Evolutionary conservation across 2,888 invertebrate genomes (phyloP), one percentile per base, ranked within the genome.

Genomic region (Ophioninae sp.): DNA sequence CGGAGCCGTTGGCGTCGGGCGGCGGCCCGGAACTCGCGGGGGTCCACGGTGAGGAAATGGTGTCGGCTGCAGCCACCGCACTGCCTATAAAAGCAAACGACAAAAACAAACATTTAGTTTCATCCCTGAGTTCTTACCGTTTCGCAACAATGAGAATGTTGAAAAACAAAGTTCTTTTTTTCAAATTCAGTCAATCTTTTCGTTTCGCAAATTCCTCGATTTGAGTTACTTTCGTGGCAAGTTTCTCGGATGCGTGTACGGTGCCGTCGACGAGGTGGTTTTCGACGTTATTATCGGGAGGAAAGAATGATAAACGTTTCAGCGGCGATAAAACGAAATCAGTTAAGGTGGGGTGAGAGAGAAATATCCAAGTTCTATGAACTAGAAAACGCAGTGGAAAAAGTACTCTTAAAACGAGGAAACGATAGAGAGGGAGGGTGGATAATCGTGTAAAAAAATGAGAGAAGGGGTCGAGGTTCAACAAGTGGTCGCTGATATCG

Each of bases 41-140:
- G 94, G 97, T 97, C 98, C 98, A 98, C 96, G 97, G 97, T 94
- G 98, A 97, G 95, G 97, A 97, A 97, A 98, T 98, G 95, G 97
- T 98, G 97, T 96, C 96, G 95, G 97, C 95, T 94, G 96, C 95
- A 93, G 95, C 94, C 93, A 95, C 95, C 93, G 93, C 93, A 94
- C 95, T 95, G 94, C 95, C 95, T 95, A 94, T 58, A 95, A 91
- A 85, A 85, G 77, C 80, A 65, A 51, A 82, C 73, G 75, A 84
- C 23, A 79, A 81, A 75, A 59, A 72, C 78, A 13, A 69, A 75
- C n/a, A 59, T 65, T 68, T 59, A 74, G 22, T 6, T 0, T 41
- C 41, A 8, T 44, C 8, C 30, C 59, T 30, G 37, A 3, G n/a
- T 17, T 37, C 37, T 6, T n/a, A 20, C 17, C 71, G 41, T 71